Conservation (phyloP, 2,888 invertebrate genomes). For the Masnerella sp. region DNA sequence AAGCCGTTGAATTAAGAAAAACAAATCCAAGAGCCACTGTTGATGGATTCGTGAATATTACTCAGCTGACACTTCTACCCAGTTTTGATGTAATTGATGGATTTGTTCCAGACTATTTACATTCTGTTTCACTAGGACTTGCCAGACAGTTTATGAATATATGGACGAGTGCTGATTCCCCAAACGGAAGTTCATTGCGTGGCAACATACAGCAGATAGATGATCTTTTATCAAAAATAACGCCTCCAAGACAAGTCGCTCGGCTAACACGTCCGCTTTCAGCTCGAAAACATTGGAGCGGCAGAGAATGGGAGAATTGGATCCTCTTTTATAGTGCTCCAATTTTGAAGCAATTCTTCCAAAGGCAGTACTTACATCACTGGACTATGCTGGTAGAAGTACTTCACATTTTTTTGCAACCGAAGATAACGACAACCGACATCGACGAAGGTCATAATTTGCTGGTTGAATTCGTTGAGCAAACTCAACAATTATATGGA, state of each 20-base stretch:
- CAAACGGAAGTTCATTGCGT: background rate
- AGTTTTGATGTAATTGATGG: slow-evolving; percentile 53
- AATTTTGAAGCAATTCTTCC: slow-evolving; percentile 2
- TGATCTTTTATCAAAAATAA: slow-evolving; percentile 4
- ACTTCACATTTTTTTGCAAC: slow-evolving; percentile 2
- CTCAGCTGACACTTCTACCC: slow-evolving; percentile 25
- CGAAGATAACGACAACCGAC: slow-evolving; percentile 1
- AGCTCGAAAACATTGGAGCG: slow-evolving; percentile 30
- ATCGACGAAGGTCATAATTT: slow-evolving; percentile 17
- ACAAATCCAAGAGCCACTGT: slow-evolving; percentile 10
- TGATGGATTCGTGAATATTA: slow-evolving; percentile 18
- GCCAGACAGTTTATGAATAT: slow-evolving; percentile 43
- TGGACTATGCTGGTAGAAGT: slow-evolving; percentile 8
- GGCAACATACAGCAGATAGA: background rate
- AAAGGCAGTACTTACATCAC: background rate
- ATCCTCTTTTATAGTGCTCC: slow-evolving; percentile 17
- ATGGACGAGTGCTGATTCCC: slow-evolving; percentile 32
- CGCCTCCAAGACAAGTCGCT: slow-evolving; percentile 13
- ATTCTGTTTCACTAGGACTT: slow-evolving; percentile 49
- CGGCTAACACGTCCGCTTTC: slow-evolving; percentile 20
- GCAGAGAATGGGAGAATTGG: slow-evolving; percentile 18
- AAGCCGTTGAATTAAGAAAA: slow-evolving; percentile 20
- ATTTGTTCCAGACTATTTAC: slow-evolving; percentile 59
- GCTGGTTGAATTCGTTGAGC: background rate
- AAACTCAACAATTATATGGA: slow-evolving; percentile 14